Percentiles rank a stretch among this genome's conserved stretches.
phyloP scores from a whole-genome alignment of 2,113 vertebrate species.

The Psittacula cyanocephala region DNA sequence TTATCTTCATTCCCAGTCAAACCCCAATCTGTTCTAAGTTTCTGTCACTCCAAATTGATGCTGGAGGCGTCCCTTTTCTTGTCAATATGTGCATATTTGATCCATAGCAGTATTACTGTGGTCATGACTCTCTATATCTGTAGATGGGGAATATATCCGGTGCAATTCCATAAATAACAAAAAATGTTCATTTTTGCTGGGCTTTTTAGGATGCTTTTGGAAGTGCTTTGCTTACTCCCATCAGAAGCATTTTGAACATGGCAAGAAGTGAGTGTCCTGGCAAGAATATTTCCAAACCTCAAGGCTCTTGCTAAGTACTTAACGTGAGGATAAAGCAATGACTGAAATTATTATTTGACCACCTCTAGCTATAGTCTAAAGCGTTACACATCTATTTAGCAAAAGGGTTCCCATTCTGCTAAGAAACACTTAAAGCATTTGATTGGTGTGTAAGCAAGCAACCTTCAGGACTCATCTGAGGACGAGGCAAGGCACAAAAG shows the following conservation, averaged over 20 bases:
- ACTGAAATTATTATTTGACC: neutral
- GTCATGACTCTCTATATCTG: neutral
- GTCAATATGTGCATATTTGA: neutral
- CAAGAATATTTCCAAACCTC: neutral
- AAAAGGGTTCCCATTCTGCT: neutral
- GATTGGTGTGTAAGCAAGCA: neutral
- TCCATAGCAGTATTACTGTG: neutral
- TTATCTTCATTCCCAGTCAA: neutral
- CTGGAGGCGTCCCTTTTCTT: neutral
- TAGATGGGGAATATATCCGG: neutral
- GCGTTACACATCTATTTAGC: neutral
- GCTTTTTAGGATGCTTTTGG: neutral
- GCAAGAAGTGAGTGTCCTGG: neutral
- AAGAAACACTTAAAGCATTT: neutral
- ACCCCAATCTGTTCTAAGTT: neutral
- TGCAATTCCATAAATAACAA: neutral
- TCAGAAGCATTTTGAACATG: neutral
- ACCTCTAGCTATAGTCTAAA: neutral
- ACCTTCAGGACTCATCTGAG: neutral
- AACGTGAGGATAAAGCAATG: neutral
- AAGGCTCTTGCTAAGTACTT: neutral
- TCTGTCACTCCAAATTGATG: neutral
- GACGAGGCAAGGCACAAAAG: neutral
- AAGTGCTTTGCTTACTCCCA: neutral
- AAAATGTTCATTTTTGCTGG: neutral